Base-by-base conservation (phyloP, 2,888 invertebrate genomes). In the Alsophila aescularia region DNA sequence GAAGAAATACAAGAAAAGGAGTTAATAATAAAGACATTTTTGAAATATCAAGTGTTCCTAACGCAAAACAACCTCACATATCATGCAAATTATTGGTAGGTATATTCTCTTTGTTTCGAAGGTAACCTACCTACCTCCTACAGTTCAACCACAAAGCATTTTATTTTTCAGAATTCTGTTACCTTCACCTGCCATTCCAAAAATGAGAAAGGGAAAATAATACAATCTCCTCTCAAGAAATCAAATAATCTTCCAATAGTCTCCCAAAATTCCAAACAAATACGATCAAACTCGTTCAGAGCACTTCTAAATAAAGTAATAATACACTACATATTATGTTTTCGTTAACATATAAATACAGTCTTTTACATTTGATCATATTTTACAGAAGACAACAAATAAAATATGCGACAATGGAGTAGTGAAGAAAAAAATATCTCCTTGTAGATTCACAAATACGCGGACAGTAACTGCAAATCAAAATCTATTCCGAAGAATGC, bases 381-480 rank as follows among this genome's bases (percentile, higher is more conserved):
- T 18, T 51, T 21, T 24, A 39, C 52, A 64, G 58, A 59, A 43
- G 16, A 12, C 47, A 29, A 24, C 18, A 10, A 35, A 41, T 21
- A 48, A 36, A 40, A 35, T 18, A 39, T 52, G 51, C 58, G 71
- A 73, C 43, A 74, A 73, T 58, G 62, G 62, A 29, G 72, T 66
- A 8, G 60, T 73, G 4, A 76, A 69, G 64, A 66, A 73, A 59
- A 61, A 73, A 29, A 66, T 63, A 52, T 66, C 73, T 1, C 74
- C 77, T 39, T 76, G 73, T 52, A 75, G 69, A 70, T 73, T 77
- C 58, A 56, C 66, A 13, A 64, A 66, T 35, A 68, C 58, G 40
- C 50, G 36, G 27, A 12, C 34, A 18, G 58, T 47, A 51, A 52
- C 54, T 31, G 49, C 54, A 35, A 57, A 65, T 34, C 58, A 52